Evolutionary conservation across 2,888 invertebrate species (phyloP).

Genomic region (Zele albiditarsus): DNA sequence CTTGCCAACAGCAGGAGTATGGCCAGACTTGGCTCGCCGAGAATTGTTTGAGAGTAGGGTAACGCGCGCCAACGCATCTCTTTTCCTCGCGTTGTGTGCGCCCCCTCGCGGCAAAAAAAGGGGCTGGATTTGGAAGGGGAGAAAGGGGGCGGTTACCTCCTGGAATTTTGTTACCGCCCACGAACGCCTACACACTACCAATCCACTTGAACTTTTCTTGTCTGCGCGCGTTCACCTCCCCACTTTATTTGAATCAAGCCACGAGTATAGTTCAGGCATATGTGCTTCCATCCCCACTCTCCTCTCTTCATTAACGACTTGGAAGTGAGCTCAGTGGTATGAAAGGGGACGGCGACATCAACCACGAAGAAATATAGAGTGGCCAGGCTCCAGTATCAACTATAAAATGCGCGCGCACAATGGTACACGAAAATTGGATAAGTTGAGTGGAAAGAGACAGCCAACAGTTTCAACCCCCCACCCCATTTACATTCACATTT

Average conservation of each 20-base stretch:
- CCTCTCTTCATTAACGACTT: conserved; percentile 10
- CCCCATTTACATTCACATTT: conserved; percentile 16
- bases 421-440: not conserved
- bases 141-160: conserved; percentile 60
- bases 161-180: conserved; percentile 65
- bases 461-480: conserved; percentile 31
- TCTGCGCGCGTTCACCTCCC: not conserved
- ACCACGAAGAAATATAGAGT: conserved; percentile 1
- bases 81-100: conserved; percentile 32
- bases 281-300: conserved; percentile 32
- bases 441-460: conserved; percentile 33
- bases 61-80: conserved; percentile 35
- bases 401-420: conserved; percentile 65
- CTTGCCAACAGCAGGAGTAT: conserved; percentile 62
- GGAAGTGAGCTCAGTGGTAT: not conserved
- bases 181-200: conserved; percentile 61
- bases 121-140: no score
- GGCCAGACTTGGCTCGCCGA: conserved; percentile 59
- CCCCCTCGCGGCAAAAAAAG: conserved; percentile 66
- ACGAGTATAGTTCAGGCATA: conserved; percentile 25
- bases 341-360: conserved; percentile 10
- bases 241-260: not conserved
- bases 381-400: conserved; percentile 49
- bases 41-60: conserved; percentile 45
- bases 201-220: conserved; percentile 56